These are phyloP conservation scores for Automeris io DNA, from an alignment of 2,888 invertebrate genomes.

Conservation along the genomic window DNA sequence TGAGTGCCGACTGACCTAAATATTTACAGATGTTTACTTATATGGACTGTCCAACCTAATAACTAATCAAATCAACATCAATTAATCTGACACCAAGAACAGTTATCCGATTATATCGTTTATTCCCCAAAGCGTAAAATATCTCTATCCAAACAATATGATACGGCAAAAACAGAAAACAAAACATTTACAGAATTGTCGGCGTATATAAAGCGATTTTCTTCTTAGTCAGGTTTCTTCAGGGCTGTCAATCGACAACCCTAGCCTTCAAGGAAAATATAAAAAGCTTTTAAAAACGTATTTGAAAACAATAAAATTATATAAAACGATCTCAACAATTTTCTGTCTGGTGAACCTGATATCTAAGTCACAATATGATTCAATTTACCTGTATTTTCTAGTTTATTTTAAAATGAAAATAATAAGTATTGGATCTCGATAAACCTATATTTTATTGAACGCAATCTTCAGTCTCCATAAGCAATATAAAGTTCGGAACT, in stretches of 20 bases:
- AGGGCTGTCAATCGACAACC: slow-evolving; percentile 24
- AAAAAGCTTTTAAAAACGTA: too few species aligned
- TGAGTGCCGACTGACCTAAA: background rate
- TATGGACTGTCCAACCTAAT: background rate
- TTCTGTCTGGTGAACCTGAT: background rate
- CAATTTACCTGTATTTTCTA: background rate
- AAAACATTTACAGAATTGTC: slow-evolving; percentile 29
- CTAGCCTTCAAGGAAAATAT: slow-evolving; percentile 4
- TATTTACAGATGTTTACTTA: background rate
- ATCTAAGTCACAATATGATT: background rate
- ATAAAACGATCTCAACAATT: background rate
- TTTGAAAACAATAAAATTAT: slow-evolving; percentile 2
- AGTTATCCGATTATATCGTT: slow-evolving; percentile 2
- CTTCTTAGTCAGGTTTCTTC: slow-evolving; percentile 30
- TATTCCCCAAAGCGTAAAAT: slow-evolving; percentile 12
- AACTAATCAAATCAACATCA: slow-evolving; percentile 6
- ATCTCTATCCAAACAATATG: slow-evolving; percentile 22
- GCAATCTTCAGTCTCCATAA: slow-evolving; percentile 1
- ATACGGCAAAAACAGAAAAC: slow-evolving; percentile 30
- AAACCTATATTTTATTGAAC: background rate
- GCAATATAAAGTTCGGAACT: too few species aligned
- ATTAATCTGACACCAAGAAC: slow-evolving; percentile 8
- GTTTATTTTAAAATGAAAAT: too few species aligned
- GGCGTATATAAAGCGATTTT: slow-evolving; percentile 37
- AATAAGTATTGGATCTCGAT: background rate